Conservation (phyloP, 2,888 invertebrate genomes). For the Oconnorella tubifera region DNA sequence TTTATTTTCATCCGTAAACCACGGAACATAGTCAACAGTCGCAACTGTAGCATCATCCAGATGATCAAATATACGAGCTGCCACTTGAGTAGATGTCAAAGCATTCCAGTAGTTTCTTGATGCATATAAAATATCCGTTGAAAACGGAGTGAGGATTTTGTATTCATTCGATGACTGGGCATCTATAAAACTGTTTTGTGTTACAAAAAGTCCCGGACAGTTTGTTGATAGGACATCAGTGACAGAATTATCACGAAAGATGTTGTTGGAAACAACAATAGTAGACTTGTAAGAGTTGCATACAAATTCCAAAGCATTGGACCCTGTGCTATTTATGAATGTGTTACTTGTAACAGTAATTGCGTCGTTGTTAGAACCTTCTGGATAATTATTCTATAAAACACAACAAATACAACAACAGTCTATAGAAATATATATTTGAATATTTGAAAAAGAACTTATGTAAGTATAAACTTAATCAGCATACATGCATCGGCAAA, state of each 20-base stretch:
- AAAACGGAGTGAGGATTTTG: neutral
- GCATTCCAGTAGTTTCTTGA: conserved; percentile 11
- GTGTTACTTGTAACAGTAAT: neutral
- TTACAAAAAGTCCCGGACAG: conserved; percentile 5
- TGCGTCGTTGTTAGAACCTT: neutral
- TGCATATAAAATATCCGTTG: neutral
- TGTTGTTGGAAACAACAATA: neutral
- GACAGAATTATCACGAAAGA: conserved; percentile 2
- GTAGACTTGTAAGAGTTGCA: neutral
- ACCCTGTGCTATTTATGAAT: neutral
- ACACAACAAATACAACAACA: too few relatives aligned
- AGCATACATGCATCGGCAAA: too few relatives aligned
- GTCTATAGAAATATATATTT: too few relatives aligned
- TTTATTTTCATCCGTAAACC: conserved; percentile 10
- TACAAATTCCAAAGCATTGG: neutral
- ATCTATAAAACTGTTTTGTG: neutral
- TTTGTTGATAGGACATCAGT: neutral
- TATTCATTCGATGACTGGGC: neutral
- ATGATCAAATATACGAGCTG: conserved; percentile 2
- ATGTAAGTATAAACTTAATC: too few relatives aligned
- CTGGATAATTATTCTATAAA: neutral
- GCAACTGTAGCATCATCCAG: conserved; percentile 2
- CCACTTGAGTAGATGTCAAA: neutral
- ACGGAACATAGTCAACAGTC: conserved; percentile 8
- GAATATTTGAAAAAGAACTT: too few relatives aligned